Evolutionary conservation across 2,888 invertebrate species (phyloP), one percentile per base, ranked within the genome.

Genomic region (Argyra leucocephala): DNA sequence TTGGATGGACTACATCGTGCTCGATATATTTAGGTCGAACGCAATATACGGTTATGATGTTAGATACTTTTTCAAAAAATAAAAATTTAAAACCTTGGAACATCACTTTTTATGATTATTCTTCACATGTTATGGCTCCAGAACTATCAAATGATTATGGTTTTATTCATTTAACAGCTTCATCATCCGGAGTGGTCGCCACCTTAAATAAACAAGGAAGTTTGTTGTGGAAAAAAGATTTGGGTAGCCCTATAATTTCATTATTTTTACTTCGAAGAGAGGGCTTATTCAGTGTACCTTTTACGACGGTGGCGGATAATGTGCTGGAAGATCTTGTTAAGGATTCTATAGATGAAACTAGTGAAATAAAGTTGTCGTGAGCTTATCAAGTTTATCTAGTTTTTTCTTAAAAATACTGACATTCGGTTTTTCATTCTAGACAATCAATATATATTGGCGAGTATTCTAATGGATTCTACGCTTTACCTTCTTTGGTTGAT

Each of bases 41-140:
- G 0, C 91, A 97, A 75, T 98, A 97, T 78, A 92, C 92, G 67
- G 88, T 98, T 62, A 88, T 93, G 75, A 96, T 98, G 95, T 90
- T 91, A 70, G 96, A 98, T 75, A 88, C 87, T 69, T 69, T 75
- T 36, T 87, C 90, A 57, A 84, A 83, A 74, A 82, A 83, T 71
- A 81, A 82, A 67, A 82, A 84, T 71, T 82, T 81, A 65, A 88
- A 89, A 74, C 88, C 88, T 69, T 98, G 97, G 97, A 98, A 99
- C 81, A 92, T 97, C 6, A 97, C 97, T 0, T 98, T 93, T 81
- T 92, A 89, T 74, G 97, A 97, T 80, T 99, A 98, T 78, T 89
- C 96, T 2, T 88, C 93, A 1, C 85, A 86, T 75, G 88, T 88
- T 69, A 91, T 88, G 87, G 87, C 86, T 61, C 86, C 87, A 63